Conservation (phyloP, 2,888 invertebrate species). For the Megastigmus dorsalis region DNA sequence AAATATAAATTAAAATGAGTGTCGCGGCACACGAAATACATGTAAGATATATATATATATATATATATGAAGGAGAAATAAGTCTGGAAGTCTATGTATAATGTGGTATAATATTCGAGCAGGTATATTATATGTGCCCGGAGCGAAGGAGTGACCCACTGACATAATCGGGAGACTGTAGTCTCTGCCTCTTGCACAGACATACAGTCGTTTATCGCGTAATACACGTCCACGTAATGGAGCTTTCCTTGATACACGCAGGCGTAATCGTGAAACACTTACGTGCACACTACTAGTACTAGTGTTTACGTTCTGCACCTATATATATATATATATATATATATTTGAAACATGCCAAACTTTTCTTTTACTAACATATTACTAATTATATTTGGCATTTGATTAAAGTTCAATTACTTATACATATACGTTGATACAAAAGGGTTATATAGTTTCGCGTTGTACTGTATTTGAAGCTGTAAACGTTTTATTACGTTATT, state of each 20-base stretch:
- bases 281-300: no score
- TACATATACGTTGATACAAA: background rate
- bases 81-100: no score
- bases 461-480: no score
- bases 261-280: background rate
- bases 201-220: background rate
- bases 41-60: no score
- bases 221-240: slow-evolving; percentile 16
- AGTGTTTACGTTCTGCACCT: no score
- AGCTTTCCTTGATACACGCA: background rate
- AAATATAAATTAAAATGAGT: no score
- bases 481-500: no score
- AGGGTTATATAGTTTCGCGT: background rate
- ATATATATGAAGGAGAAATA: no score
- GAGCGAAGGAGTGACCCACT: background rate
- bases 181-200: background rate
- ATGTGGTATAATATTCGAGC: no score
- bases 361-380: background rate
- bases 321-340: background rate
- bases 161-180: slow-evolving; percentile 13
- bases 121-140: background rate
- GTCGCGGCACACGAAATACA: no score
- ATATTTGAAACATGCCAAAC: background rate
- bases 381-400: background rate
- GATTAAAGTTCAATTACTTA: background rate